Conservation (phyloP, 1,140 invertebrate species). For the Drosophila simulans region DNA sequence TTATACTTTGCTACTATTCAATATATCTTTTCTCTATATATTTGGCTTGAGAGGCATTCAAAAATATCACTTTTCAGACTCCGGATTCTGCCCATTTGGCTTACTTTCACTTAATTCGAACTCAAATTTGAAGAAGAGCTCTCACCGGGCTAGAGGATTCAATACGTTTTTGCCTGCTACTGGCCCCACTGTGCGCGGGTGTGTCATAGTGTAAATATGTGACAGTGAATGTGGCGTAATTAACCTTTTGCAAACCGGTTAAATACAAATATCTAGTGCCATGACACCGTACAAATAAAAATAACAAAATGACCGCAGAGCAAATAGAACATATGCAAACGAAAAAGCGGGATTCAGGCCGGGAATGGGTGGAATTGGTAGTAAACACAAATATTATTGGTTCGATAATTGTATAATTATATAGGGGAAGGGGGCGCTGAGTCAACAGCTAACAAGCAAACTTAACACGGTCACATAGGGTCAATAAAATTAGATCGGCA, state of each 20-base stretch:
- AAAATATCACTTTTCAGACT: conserved; percentile 6
- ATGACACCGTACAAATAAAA: conserved; percentile 34
- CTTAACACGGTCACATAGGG: conserved; percentile 28
- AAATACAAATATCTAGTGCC: conserved; percentile 24
- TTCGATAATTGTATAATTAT: conserved; percentile 32
- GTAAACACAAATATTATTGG: conserved; percentile 4
- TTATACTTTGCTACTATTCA: background rate
- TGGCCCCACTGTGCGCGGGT: conserved; percentile 25
- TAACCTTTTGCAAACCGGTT: conserved; percentile 55
- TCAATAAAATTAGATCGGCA: conserved; percentile 19
- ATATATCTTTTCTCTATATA: background rate
- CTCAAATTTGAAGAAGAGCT: no score
- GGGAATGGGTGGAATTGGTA: background rate
- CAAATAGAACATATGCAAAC: conserved; percentile 11
- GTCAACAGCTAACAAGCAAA: conserved; percentile 23
- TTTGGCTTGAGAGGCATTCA: background rate
- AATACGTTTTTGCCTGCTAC: background rate
- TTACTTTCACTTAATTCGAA: background rate
- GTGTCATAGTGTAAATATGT: conserved; percentile 23
- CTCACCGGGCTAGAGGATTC: no score
- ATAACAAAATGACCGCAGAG: conserved; percentile 40
- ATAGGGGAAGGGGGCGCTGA: background rate
- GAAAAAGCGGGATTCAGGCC: conserved; percentile 15
- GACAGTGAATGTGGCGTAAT: conserved; percentile 20
- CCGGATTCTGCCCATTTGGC: background rate